Percentiles rank a stretch among this genome's conserved stretches.
phyloP scores from a whole-genome alignment of 2,888 invertebrate genomes.

The Piscicola geometra region DNA sequence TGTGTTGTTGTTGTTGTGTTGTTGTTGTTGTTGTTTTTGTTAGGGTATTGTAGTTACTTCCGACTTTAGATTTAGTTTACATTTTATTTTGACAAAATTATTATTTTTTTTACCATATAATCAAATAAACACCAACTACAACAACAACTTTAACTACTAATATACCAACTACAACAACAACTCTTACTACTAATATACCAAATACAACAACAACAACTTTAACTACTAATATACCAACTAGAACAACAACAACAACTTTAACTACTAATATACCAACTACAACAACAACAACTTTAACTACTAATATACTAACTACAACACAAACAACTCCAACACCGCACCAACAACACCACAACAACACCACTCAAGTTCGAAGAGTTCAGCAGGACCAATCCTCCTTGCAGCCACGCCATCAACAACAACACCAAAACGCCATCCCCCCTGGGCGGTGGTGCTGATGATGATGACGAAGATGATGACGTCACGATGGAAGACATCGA shows the following conservation, averaged over 20 bases:
- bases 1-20: background rate
- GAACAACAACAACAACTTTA: too few species aligned
- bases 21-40: background rate
- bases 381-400: background rate
- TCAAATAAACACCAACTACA: too few species aligned
- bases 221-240: too few species aligned
- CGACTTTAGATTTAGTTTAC: background rate
- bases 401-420: background rate
- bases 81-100: background rate
- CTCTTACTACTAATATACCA: too few species aligned
- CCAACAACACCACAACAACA: background rate
- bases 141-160: too few species aligned
- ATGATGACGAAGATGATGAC: constrained; percentile 15
- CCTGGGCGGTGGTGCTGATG: background rate
- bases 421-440: background rate
- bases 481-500: constrained; percentile 33
- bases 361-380: background rate
- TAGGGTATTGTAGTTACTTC: background rate
- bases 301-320: background rate
- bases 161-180: too few species aligned
- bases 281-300: background rate
- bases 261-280: too few species aligned
- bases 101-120: too few species aligned
- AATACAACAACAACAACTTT: too few species aligned
- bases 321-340: background rate